Base-by-base conservation (phyloP, 2,888 invertebrate species). In the Drosophila testacea region DNA sequence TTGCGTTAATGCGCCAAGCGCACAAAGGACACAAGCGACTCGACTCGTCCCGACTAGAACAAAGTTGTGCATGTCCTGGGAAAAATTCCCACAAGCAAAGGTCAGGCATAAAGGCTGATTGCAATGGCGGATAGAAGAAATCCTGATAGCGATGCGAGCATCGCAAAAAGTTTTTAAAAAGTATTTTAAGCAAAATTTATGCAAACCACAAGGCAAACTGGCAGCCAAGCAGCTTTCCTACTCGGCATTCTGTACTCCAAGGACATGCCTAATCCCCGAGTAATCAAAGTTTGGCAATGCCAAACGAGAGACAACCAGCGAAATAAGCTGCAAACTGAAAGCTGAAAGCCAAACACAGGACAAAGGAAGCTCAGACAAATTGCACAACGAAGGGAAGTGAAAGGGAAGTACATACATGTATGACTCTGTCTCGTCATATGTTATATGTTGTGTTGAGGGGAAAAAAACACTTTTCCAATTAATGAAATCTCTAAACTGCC, bases 401-500 rank as follows among this genome's bases (percentile, higher is more conserved):
- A 9, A 10, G 28, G 34, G 11, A 11, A 50, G 10, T 16, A 2
- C 6, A 4, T 38, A 5, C 13, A 5, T 11, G 4, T 22, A 10
- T 48, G 10, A 10, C 11, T 4, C 48, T 10, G 11, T 50, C 34
- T 34, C 34, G 10, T 48, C 48, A 10, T 47, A 10, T 47, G 47
- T 32, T 48, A 48, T 42, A 39, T 47, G 22, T 22, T 22, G 22
- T 22, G 22, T 22, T 22, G 48, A 42, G 27, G 47, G 34, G 32
- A 50, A 73, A 76, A 16, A 69, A 90, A 79, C 90, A 89, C 87
- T 91, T 91, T 91, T 91, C 91, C 90, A 91, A 91, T 91, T 91
- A 91, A 91, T 90, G 88, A 91, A 91, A 91, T 90, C 89, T 91
- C 86, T 82, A 84, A 91, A 83, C 81, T 87, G 79, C 83, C 82